Conservation (phyloP, 2,113 vertebrate species). For the Xiphophorus couchianus region DNA sequence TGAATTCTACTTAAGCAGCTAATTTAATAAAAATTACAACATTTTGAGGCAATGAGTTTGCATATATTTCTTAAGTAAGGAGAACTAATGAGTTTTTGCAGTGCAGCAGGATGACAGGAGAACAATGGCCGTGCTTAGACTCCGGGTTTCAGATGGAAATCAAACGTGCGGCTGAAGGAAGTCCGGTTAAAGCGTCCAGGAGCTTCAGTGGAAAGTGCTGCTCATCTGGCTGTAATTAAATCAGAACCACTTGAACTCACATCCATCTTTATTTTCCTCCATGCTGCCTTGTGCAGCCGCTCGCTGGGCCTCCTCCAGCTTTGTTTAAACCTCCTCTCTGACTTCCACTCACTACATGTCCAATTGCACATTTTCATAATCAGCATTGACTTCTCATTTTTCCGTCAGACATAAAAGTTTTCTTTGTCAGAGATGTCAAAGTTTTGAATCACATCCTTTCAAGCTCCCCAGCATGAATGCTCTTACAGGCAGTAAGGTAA, state of each 20-base stretch:
- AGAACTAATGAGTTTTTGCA: too few species aligned
- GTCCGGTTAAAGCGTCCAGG: not conserved
- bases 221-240: not conserved
- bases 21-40: too few species aligned
- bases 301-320: not conserved
- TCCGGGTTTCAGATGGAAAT: slow-evolving; percentile 5
- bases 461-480: not conserved
- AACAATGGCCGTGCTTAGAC: slow-evolving; percentile 18
- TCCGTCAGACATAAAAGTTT: not conserved
- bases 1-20: too few species aligned
- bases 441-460: slow-evolving; percentile 9
- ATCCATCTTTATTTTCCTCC: not conserved
- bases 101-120: not conserved
- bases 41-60: too few species aligned
- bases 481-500: slow-evolving; percentile 17
- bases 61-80: too few species aligned
- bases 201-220: not conserved
- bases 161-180: not conserved
- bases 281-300: not conserved
- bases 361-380: not conserved
- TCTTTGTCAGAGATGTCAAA: not conserved
- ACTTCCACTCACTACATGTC: not conserved
- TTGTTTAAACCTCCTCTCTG: not conserved
- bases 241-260: not conserved
- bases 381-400: slow-evolving; percentile 15